Base-by-base conservation (phyloP, 1,140 invertebrate species). In the Spodoptera litura region DNA sequence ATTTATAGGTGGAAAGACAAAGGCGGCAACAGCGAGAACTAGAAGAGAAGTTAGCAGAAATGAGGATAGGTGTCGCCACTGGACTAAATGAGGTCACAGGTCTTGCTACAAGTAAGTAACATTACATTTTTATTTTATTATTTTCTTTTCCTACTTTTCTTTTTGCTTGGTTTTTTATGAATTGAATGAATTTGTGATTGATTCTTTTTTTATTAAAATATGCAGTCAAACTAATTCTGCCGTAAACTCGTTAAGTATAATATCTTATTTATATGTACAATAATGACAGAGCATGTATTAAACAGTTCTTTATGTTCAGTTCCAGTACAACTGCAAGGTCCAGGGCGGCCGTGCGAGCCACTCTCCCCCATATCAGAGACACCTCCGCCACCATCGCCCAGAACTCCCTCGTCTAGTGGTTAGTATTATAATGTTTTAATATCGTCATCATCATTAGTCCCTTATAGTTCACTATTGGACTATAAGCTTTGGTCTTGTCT, bases 361-460 rank as follows among this genome's bases (percentile, higher is more conserved):
- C 77, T 94, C 4, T 93, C 92, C 0, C 93, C 93, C 0, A 94
- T 94, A 78, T 95, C 95, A 4, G 97, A 97, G 85, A 97, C 97
- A 13, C 96, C 97, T 11, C 96, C 96, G 0, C 96, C 96, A 4
- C 95, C 96, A 78, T 93, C 96, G 89, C 96, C 90, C 78, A 95
- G 94, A 89, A 95, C 95, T 88, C 95, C 95, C 90, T 94, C 94
- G 5, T 92, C 95, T 83, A 91, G 91, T 91, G 91, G 93, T 94
- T 79, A 90, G 82, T 86, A 44, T 62, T 12, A 27, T 5, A 20
- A 20, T 20, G 20, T 20, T 20, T 20, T 20, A 20, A 0, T 1
- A 20, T 20, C 20, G 20, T 20, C 20, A 20, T 20, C 20, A 20
- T 20, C 20, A 20, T 20, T 20, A 20, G 20, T 20, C 20, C 20